These are phyloP conservation scores for Notothenia coriiceps DNA, from an alignment of 2,113 vertebrate species.

Conservation along the genomic window DNA sequence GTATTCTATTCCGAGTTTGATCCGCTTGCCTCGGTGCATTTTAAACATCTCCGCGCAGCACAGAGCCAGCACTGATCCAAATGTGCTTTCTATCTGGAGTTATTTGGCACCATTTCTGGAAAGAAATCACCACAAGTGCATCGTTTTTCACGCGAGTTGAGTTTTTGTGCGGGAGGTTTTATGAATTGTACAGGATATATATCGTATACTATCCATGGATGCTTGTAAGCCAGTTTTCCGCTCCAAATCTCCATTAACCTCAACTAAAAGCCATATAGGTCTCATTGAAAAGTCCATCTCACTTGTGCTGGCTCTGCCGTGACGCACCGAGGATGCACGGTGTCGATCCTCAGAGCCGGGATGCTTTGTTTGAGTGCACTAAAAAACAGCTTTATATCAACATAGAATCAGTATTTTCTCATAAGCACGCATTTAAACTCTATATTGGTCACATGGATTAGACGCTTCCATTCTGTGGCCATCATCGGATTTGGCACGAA, in stretches of 20 bases:
- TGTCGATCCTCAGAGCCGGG: constrained; percentile 17
- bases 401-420: fast-evolving
- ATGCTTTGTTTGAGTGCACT: constrained; percentile 54
- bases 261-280: background rate
- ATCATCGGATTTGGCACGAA: constrained; percentile 31
- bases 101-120: background rate
- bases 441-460: background rate
- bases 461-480: background rate
- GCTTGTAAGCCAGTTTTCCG: background rate
- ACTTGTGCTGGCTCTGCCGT: constrained; percentile 42
- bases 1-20: background rate
- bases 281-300: constrained; percentile 3
- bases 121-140: background rate
- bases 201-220: background rate
- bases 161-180: constrained; percentile 2
- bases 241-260: background rate
- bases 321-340: constrained; percentile 60
- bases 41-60: constrained; percentile 22
- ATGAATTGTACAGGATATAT: constrained; percentile 5
- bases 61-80: background rate
- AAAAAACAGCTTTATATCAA: constrained; percentile 1
- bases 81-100: background rate
- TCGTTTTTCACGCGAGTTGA: constrained; percentile 3
- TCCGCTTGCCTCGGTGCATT: constrained; percentile 1
- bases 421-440: background rate